Conservation (phyloP, 2,797 vertebrate species). For the Selene dorsalis region DNA sequence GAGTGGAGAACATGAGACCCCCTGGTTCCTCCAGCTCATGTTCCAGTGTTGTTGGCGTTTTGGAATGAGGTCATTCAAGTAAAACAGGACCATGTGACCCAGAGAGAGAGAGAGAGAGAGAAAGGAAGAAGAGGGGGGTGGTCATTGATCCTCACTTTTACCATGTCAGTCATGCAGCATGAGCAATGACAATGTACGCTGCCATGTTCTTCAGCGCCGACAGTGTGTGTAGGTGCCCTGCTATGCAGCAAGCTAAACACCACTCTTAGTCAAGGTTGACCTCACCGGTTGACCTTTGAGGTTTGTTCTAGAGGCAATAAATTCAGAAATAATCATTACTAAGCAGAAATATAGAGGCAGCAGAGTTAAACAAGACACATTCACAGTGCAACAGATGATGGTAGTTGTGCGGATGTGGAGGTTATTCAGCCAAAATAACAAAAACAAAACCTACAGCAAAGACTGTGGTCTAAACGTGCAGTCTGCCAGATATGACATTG, state of each 20-base stretch:
- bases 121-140: conserved; percentile 4
- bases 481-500: conserved; percentile 29
- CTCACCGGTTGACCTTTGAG: background rate
- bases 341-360: no score
- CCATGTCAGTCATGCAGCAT: conserved; percentile 9
- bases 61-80: conserved; percentile 73
- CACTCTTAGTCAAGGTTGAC: background rate
- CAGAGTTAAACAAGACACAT: background rate
- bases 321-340: background rate
- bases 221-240: background rate
- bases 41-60: conserved; percentile 67
- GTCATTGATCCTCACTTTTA: conserved; percentile 14
- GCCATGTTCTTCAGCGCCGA: background rate
- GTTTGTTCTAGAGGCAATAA: background rate
- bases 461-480: background rate
- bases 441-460: no score
- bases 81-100: conserved; percentile 69
- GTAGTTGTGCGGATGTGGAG: no score
- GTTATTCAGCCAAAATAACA: no score
- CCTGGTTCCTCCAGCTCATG: conserved; percentile 54
- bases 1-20: conserved; percentile 43
- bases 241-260: background rate
- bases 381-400: background rate
- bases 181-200: conserved; percentile 4
- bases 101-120: background rate